phyloP scores from a whole-genome alignment of 2,888 invertebrate genomes.

The Dryobotodes eremita region DNA sequence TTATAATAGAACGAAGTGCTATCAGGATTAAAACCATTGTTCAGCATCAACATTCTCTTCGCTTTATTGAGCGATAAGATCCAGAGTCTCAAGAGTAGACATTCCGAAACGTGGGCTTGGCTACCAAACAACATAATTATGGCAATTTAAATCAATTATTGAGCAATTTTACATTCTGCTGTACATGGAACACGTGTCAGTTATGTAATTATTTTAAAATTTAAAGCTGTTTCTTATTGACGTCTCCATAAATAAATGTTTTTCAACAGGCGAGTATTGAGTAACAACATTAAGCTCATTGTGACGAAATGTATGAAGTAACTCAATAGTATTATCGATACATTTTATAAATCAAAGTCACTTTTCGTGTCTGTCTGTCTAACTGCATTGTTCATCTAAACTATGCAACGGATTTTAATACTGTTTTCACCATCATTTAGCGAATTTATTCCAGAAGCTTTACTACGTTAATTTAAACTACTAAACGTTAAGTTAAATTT shows the following conservation, averaged over 20 bases:
- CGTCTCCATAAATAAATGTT: not conserved
- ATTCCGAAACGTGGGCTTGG: not conserved
- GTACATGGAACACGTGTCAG: not conserved
- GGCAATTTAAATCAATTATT: conserved; percentile 6
- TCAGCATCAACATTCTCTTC: no score
- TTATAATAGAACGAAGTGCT: not conserved
- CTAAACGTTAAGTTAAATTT: no score
- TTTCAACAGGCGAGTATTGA: not conserved
- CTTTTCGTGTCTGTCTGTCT: no score
- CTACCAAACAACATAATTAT: conserved; percentile 6
- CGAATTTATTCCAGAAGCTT: not conserved
- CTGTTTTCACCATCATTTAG: no score
- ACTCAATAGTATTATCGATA: no score
- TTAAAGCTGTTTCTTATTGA: not conserved
- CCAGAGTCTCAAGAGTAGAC: not conserved
- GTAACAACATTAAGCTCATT: not conserved
- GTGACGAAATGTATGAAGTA: not conserved
- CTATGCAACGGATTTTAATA: no score
- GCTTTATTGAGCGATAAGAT: not conserved
- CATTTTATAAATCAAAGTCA: no score
- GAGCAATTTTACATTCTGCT: not conserved
- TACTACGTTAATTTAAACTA: not conserved
- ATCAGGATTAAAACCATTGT: not conserved
- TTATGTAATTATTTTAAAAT: not conserved
- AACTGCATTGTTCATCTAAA: no score